Evolutionary conservation across 1,140 invertebrate genomes (phyloP), one percentile per base, ranked within the genome.

Genomic region (Apis florea): DNA sequence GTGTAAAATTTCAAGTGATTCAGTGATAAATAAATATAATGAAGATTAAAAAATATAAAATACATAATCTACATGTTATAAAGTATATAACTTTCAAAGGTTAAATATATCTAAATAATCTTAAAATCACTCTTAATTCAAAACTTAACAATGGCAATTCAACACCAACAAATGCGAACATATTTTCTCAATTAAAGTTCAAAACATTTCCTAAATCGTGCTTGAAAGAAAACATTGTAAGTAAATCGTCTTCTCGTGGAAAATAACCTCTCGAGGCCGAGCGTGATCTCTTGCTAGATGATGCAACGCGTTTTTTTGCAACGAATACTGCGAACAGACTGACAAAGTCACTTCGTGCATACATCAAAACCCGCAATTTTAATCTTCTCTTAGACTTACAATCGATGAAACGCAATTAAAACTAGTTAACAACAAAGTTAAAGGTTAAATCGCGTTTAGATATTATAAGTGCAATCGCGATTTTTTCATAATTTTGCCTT

Each of bases 221-320:
- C 31, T 73, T 73, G 56, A 73, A 73, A 59, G 56, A 21, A 47
- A 73, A 73, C 70, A 24, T 59, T 73, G 31, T 54, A 19, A 31
- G 24, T 47, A n/a, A 61, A 2, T 13, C 54, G 31, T 13, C 70
- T 47, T 73, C 76, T 69, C 40, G 53, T 68, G 66, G 66, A 58
- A 21, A 59, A 78, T 40, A 59, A 31, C 4, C 59, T 70, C 66
- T 68, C 76, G 76, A 78, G 66, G 59, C 19, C 47, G 77, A 63
- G 68, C 47, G 15, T 59, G 70, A 59, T 54, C 77, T 40, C 19
- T 54, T 21, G 2, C 54, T 31, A 1, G n/a, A 47, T 79, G 58
- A 79, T 59, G 69, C 59, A 73, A 72, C 69, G n/a, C 10, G 19
- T n/a, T 79, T 68, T 54, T 70, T 26, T 73, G 40, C 51, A 11